phyloP scores from a whole-genome alignment of 2,888 invertebrate species.

The Biston stratarius region DNA sequence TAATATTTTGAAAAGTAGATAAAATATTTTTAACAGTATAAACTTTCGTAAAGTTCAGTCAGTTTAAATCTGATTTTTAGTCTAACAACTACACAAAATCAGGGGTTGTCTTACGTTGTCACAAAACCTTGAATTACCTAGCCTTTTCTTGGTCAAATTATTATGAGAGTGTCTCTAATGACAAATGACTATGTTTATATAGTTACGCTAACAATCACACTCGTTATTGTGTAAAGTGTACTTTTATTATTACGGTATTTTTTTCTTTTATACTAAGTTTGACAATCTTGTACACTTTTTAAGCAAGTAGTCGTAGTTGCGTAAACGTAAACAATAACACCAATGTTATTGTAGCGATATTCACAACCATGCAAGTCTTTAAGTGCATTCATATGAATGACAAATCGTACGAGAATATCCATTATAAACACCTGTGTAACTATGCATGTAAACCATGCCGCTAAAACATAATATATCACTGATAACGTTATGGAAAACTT shows the following conservation, averaged over 20 bases:
- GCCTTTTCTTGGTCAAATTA: slow-evolving; percentile 7
- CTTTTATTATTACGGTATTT: neutral
- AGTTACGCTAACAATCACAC: neutral
- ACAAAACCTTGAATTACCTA: slow-evolving; percentile 21
- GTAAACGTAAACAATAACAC: slow-evolving; percentile 1
- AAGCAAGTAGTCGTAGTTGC: neutral
- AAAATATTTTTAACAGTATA: neutral
- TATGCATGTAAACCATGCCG: neutral
- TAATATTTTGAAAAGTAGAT: neutral
- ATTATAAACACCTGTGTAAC: slow-evolving; percentile 1
- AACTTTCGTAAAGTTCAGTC: neutral
- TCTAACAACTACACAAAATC: neutral
- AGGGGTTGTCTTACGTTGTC: no score
- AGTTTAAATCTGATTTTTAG: neutral
- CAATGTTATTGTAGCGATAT: neutral
- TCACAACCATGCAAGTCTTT: neutral
- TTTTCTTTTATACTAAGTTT: no score
- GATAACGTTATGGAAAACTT: slow-evolving; percentile 1
- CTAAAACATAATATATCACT: slow-evolving; percentile 1
- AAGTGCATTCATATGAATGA: neutral
- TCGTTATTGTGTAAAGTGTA: neutral
- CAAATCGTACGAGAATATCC: slow-evolving; percentile 26
- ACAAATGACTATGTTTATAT: slow-evolving; percentile 1
- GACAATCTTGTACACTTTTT: neutral
- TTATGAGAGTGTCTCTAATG: slow-evolving; percentile 6